Evolutionary conservation across 2,888 invertebrate species (phyloP), one percentile per base, ranked within the genome.

Genomic region (Amblyjoppa fuscipennis): DNA sequence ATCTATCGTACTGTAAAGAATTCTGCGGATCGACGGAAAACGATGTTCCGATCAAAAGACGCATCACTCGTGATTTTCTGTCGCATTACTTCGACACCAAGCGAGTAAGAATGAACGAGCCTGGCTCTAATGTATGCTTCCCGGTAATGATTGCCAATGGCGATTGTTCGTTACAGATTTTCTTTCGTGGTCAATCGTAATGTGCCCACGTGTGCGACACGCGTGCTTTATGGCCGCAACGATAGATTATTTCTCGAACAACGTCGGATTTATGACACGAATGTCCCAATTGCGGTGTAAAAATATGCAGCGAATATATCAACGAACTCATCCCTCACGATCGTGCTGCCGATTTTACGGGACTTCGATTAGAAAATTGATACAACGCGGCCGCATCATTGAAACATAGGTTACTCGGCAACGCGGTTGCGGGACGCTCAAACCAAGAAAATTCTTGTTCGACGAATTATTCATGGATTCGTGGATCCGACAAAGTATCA

Each of bases 61-160:
- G 83, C 84, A 86, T 71, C 11, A 76, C 31, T 86, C 88, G 69
- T 88, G 59, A 86, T 90, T 91, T 81, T 75, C 34, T 93, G 25
- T 93, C 77, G 93, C 93, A 93, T 90, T 70, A 91, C 92, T 90
- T 91, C 93, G 92, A 93, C 93, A 93, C 93, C 93, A 91, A 91
- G 81, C 84, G 84, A 71, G 87, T 77, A 90, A 91, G 64, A 68
- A 85, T 83, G 16, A 78, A 88, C 89, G 83, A 90, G 89, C 84
- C 84, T 92, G 92, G 93, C 92, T 93, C 93, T 93, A 93, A 93
- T 91, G 92, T 91, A 88, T 93, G 93, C 93, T 82, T 77, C 16
- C 16, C 16, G 7, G 0, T 6, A 64, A 64, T 2, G 16, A 31
- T n/a, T n/a, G 31, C 34, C 61, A 31, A 13, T 31, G 20, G 0